Evolutionary conservation across 2,888 invertebrate species (phyloP), one percentile per base, ranked within the genome.

Genomic region (Spodoptera exigua): DNA sequence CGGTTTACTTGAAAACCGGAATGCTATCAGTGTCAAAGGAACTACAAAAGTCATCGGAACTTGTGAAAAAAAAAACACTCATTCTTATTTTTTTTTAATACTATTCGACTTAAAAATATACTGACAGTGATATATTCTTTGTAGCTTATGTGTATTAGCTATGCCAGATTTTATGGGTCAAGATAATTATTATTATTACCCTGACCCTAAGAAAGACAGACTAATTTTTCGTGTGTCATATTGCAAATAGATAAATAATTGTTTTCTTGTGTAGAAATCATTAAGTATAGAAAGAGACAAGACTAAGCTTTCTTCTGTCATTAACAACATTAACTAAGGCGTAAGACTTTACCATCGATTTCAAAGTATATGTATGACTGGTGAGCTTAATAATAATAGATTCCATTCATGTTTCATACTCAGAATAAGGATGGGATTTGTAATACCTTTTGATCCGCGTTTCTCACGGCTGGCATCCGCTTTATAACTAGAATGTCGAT

Each of bases 381-480:
- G 4, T 2, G 2, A 10, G 9, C 5, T 12, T 21, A 9, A 17
- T 34, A 35, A 53, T 61, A 51, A 69, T 49, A 16, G 27, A 73
- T 70, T 68, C 68, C 2, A 27, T 13, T 35, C 73, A 63, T 56
- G 66, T 44, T 27, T 32, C 43, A 16, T 34, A 55, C 49, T 27
- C 27, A 27, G 27, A 63, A 75, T 70, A 70, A 70, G 67, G 53
- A 41, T 49, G 48, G 61, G 61, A 60, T 49, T 71, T 68, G 57
- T 70, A 60, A 66, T 65, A 57, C 32, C 18, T 32, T 34, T 56
- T 41, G 51, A 53, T 69, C 40, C 58, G 44, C 34, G 57, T 67
- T 78, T 79, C 81, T 76, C 78, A 78, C 79, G 70, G 62, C 60
- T 68, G 60, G 60, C 69, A 68, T 74, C 72, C 69, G 75, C 67